phyloP scores from a whole-genome alignment of 2,888 invertebrate species.

The Heliconius erato region DNA sequence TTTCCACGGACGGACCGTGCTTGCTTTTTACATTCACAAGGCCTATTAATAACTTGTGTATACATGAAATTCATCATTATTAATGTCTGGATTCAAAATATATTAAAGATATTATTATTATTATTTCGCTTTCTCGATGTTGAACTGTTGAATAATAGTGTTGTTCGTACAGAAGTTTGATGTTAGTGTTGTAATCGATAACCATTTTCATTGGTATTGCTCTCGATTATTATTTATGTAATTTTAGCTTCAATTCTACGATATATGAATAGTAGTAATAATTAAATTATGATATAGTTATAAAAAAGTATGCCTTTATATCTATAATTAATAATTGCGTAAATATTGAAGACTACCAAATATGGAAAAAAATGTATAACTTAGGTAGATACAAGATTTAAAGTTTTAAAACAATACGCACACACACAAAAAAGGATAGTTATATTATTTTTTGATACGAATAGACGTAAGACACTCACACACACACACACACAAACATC shows the following conservation, averaged over 20 bases:
- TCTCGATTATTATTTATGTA: background rate
- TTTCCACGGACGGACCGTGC: slow-evolving; percentile 54
- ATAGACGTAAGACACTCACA: background rate
- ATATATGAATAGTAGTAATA: background rate
- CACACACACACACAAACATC: background rate
- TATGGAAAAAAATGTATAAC: background rate
- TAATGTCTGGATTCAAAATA: slow-evolving; percentile 42
- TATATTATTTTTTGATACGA: background rate
- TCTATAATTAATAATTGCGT: background rate
- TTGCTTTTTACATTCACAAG: slow-evolving; percentile 48
- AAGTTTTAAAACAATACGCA: background rate
- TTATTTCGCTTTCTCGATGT: slow-evolving; percentile 43
- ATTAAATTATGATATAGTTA: background rate
- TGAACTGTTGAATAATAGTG: slow-evolving; percentile 44
- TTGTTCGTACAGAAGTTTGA: slow-evolving; percentile 29
- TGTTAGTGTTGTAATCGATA: slow-evolving; percentile 26
- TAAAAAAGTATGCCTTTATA: background rate
- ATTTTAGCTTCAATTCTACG: background rate
- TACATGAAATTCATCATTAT: slow-evolving; percentile 51
- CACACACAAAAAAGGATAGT: background rate
- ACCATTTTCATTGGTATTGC: background rate
- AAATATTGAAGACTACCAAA: background rate
- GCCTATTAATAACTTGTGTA: slow-evolving; percentile 49
- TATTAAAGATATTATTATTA: slow-evolving; percentile 44
- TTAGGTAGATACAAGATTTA: background rate